Evolutionary conservation across 92 coral and sea anemone species (phyloP).

Genomic region (Micromussa lordhowensis): DNA sequence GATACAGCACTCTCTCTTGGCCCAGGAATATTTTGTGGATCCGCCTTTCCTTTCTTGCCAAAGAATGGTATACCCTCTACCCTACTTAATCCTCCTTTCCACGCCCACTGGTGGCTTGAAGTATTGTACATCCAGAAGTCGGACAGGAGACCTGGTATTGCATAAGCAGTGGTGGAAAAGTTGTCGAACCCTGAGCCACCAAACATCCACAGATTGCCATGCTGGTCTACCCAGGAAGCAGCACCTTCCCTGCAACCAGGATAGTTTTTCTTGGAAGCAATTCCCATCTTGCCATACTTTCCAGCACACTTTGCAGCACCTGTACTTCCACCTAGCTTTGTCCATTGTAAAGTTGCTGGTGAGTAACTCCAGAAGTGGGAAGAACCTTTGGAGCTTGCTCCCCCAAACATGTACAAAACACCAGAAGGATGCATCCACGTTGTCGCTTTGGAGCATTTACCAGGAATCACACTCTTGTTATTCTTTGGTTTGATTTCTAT

Average conservation of each 20-base stretch:
- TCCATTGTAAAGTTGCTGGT: conserved; percentile 49
- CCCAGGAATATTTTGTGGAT: conserved; percentile 72
- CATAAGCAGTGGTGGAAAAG: conserved; percentile 39
- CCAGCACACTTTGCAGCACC: conserved; percentile 60
- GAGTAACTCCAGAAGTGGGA: conserved; percentile 81
- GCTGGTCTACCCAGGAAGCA: conserved; percentile 68
- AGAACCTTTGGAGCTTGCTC: conserved; percentile 44
- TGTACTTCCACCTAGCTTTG: conserved; percentile 37
- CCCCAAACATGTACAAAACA: conserved; percentile 86
- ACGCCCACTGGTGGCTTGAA: conserved; percentile 59
- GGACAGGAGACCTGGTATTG: conserved; percentile 66
- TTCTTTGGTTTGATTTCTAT: conserved; percentile 25
- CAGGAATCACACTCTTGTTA: conserved; percentile 40
- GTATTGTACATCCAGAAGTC: conserved; percentile 85
- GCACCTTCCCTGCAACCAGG: conserved; percentile 86
- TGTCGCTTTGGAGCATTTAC: conserved; percentile 50
- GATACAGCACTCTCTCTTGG: conserved; percentile 71
- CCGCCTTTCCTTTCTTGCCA: conserved; percentile 59
- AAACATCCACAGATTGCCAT: conserved; percentile 81
- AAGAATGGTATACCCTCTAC: conserved; percentile 62
- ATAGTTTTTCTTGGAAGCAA: conserved; percentile 45
- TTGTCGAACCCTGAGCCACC: conserved; percentile 90
- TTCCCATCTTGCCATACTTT: conserved; percentile 46
- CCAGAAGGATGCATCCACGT: conserved; percentile 78
- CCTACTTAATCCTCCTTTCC: conserved; percentile 75